These are phyloP conservation scores for Malachius bipustulatus DNA, from an alignment of 2,888 invertebrate genomes.

Conservation along the genomic window DNA sequence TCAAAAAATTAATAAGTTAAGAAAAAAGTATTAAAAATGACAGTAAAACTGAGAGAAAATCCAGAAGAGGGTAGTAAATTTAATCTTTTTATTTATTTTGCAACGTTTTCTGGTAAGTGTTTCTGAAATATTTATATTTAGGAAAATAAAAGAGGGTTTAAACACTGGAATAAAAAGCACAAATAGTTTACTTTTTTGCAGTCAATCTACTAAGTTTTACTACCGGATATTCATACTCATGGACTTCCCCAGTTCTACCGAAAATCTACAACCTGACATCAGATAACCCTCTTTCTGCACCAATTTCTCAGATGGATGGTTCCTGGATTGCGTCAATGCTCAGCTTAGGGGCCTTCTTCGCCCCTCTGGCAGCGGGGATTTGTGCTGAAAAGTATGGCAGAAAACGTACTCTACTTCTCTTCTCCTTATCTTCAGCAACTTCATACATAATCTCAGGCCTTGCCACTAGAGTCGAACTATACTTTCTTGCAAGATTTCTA, in stretches of 20 bases:
- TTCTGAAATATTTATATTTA: too few relatives aligned
- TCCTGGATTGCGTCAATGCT: slow-evolving; percentile 24
- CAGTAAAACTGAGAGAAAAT: too few relatives aligned
- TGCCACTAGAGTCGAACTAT: slow-evolving; percentile 19
- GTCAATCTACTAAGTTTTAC: slow-evolving; percentile 22
- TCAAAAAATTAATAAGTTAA: too few relatives aligned
- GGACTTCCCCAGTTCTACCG: slow-evolving; percentile 24
- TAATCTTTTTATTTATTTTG: not conserved
- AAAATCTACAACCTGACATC: slow-evolving; percentile 17
- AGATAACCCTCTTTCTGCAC: slow-evolving; percentile 20
- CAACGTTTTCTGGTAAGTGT: too few relatives aligned
- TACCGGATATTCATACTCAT: slow-evolving; percentile 21
- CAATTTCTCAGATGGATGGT: slow-evolving; percentile 19
- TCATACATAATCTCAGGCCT: slow-evolving; percentile 27
- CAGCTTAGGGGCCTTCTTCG: slow-evolving; percentile 22
- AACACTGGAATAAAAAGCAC: too few relatives aligned
- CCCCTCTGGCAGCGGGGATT: slow-evolving; percentile 21
- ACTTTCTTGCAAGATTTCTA: slow-evolving; percentile 44
- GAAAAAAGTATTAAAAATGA: too few relatives aligned
- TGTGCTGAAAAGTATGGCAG: slow-evolving; percentile 38
- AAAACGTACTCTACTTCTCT: slow-evolving; percentile 51
- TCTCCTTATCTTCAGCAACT: slow-evolving; percentile 50
- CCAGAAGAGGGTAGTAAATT: not conserved
- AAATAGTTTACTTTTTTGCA: too few relatives aligned
- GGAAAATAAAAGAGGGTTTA: too few relatives aligned